Evolutionary conservation across 1,140 invertebrate species (phyloP).

Genomic region (Heliconius himera): DNA sequence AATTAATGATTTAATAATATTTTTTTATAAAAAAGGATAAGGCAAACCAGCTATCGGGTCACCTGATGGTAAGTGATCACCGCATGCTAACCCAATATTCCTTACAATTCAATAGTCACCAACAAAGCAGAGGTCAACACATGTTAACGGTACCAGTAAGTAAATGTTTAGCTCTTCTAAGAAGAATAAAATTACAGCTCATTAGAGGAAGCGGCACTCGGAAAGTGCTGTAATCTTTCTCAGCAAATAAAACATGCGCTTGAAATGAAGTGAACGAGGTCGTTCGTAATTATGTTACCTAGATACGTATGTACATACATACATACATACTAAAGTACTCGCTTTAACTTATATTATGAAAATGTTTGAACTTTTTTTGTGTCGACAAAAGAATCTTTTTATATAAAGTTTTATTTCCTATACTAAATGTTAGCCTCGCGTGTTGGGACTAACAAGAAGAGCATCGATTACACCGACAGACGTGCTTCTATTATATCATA

Average conservation of each 20-base stretch:
- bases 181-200: background rate
- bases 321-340: background rate
- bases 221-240: background rate
- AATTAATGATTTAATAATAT: no score
- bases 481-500: background rate
- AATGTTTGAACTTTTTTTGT: background rate
- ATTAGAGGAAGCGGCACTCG: background rate
- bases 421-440: background rate
- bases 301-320: background rate
- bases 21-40: no score
- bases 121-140: background rate
- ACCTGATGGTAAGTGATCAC: no score
- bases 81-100: background rate
- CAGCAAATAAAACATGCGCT: slow-evolving; percentile 14
- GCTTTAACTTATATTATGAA: background rate
- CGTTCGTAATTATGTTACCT: slow-evolving; percentile 9
- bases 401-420: background rate
- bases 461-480: background rate
- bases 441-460: background rate
- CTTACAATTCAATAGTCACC: background rate
- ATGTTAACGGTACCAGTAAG: background rate
- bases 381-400: background rate
- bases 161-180: background rate
- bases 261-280: slow-evolving; percentile 9
- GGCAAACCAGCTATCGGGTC: no score